These are phyloP conservation scores for Conus betulinus DNA, from an alignment of 1,140 invertebrate genomes.

Conservation along the genomic window DNA sequence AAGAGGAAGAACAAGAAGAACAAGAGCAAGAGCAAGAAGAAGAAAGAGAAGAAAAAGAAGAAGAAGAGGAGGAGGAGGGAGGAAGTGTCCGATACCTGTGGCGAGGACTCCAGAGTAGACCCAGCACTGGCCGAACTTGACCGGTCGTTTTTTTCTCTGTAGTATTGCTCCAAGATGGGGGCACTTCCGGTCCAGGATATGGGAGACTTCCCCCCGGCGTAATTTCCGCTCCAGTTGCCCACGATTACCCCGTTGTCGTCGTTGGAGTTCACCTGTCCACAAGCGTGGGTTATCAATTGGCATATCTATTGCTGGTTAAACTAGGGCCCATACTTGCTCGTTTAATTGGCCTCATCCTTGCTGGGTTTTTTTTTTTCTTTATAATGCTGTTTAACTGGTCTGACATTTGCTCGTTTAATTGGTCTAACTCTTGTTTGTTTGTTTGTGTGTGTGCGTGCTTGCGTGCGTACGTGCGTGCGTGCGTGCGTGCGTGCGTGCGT, in stretches of 20 bases:
- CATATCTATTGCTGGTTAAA: background rate
- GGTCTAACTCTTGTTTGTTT: too few relatives aligned
- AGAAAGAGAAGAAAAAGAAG: too few relatives aligned
- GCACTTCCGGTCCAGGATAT: conserved; percentile 92
- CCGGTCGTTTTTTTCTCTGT: conserved; percentile 86
- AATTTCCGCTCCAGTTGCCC: conserved; percentile 93
- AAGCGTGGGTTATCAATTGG: background rate
- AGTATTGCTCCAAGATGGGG: conserved; percentile 90
- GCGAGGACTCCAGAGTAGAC: conserved; percentile 94
- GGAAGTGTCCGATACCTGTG: conserved; percentile 79
- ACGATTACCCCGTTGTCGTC: conserved; percentile 90
- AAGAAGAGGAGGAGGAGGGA: too few relatives aligned
- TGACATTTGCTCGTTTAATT: too few relatives aligned
- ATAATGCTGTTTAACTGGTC: too few relatives aligned
- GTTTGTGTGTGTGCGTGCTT: too few relatives aligned
- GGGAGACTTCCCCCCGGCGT: conserved; percentile 87
- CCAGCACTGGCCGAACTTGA: conserved; percentile 97
- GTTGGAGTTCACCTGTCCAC: conserved; percentile 64
- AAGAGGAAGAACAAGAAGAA: too few relatives aligned
- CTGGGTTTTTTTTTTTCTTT: background rate
- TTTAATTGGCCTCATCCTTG: background rate
- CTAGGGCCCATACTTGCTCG: background rate
- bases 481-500: too few relatives aligned
- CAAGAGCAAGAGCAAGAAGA: too few relatives aligned
- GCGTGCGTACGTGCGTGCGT: too few relatives aligned